Evolutionary conservation across 1,140 invertebrate genomes (phyloP).

Genomic region (Drosophila nannoptera): DNA sequence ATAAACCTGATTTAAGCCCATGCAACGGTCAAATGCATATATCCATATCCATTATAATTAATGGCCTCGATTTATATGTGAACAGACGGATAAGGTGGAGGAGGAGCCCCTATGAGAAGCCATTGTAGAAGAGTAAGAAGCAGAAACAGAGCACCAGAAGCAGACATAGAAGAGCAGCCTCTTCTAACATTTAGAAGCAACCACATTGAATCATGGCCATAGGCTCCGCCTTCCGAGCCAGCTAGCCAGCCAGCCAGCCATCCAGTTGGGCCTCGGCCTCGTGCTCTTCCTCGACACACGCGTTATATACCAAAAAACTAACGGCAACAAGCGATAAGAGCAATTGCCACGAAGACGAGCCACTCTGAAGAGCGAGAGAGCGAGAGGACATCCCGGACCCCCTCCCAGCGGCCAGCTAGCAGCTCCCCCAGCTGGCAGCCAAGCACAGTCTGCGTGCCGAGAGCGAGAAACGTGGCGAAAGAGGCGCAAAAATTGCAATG

Average conservation of each 20-base stretch:
- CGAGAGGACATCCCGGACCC: neutral
- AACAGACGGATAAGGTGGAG: neutral
- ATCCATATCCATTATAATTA: constrained; percentile 64
- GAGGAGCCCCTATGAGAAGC: constrained; percentile 1
- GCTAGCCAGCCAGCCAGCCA: constrained; percentile 51
- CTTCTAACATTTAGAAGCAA: constrained; percentile 12
- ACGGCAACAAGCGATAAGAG: constrained; percentile 56
- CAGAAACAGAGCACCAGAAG: neutral
- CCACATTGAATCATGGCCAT: constrained; percentile 18
- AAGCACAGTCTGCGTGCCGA: neutral
- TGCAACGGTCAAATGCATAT: constrained; percentile 30
- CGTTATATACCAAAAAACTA: constrained; percentile 71
- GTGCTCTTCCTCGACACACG: constrained; percentile 5
- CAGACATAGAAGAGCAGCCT: neutral
- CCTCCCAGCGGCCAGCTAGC: neutral
- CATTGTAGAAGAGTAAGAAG: neutral
- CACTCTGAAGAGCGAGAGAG: constrained; percentile 21
- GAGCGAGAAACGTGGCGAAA: constrained; percentile 18
- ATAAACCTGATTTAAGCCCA: constrained; percentile 22
- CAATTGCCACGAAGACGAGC: constrained; percentile 58
- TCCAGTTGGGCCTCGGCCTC: neutral
- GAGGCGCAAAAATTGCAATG: constrained; percentile 52
- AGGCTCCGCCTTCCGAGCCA: constrained; percentile 66
- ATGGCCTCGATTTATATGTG: constrained; percentile 56
- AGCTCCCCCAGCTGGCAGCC: neutral